Evolutionary conservation across 2,888 invertebrate genomes (phyloP).

Genomic region (Trissoscelio sp.): DNA sequence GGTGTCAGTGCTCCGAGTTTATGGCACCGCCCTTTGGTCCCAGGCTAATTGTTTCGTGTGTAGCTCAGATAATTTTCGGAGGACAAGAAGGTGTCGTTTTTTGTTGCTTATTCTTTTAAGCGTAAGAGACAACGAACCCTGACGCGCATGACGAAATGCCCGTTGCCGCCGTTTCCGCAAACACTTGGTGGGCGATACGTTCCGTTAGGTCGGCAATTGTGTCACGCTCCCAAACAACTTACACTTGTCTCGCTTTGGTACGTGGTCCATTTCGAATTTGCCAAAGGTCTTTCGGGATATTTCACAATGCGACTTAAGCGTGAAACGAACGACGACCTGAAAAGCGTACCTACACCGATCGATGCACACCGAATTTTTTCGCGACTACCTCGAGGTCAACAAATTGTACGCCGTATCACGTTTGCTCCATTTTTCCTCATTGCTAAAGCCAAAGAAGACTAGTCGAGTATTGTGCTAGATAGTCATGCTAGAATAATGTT

Average conservation of each 20-base stretch:
- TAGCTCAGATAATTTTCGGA: constrained; percentile 49
- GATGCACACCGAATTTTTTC: constrained; percentile 64
- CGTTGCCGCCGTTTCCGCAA: constrained; percentile 79
- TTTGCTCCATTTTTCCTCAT: constrained; percentile 71
- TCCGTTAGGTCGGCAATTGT: constrained; percentile 79
- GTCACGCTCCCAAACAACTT: constrained; percentile 55
- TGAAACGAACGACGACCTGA: constrained; percentile 53
- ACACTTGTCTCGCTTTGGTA: constrained; percentile 61
- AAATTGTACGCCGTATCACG: constrained; percentile 70
- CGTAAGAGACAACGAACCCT: constrained; percentile 70
- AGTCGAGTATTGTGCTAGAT: constrained; percentile 67
- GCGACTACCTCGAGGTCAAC: constrained; percentile 68
- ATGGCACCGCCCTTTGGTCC: constrained; percentile 64
- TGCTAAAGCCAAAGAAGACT: constrained; percentile 66
- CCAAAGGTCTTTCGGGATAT: constrained; percentile 24
- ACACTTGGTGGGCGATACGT: constrained; percentile 76
- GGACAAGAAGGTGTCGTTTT: constrained; percentile 60
- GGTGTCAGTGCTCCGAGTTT: constrained; percentile 59
- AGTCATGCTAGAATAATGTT: constrained; percentile 37
- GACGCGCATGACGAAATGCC: constrained; percentile 76
- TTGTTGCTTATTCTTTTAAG: constrained; percentile 68
- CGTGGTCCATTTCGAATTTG: constrained; percentile 44
- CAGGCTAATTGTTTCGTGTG: constrained; percentile 57
- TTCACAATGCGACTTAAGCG: constrained; percentile 48
- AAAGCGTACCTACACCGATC: constrained; percentile 51